Percentiles rank a stretch among this genome's conserved stretches.
Conservation (phyloP, 1,140 invertebrate genomes). For the Zaprionus tsacasi region DNA sequence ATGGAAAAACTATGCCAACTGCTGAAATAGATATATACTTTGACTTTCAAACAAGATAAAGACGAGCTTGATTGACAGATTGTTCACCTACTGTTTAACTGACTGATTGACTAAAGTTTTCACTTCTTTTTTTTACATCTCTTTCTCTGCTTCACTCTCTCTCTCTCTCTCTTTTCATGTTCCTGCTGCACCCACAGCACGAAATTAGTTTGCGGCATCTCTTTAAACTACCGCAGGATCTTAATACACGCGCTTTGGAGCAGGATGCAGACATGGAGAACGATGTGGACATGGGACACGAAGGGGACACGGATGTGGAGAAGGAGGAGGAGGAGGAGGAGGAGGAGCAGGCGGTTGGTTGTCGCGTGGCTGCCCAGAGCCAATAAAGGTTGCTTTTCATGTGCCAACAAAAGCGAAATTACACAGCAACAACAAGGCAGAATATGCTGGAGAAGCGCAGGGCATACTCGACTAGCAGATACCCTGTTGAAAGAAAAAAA, state of each 20-base stretch:
- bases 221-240: constrained; percentile 2
- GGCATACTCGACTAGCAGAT: background rate
- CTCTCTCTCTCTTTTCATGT: background rate
- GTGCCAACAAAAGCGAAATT: constrained; percentile 33
- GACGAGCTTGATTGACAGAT: background rate
- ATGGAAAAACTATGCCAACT: background rate
- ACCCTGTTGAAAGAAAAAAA: background rate
- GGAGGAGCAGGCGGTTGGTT: background rate
- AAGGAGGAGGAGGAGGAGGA: background rate
- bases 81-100: background rate
- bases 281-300: background rate
- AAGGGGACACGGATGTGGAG: background rate
- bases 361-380: background rate
- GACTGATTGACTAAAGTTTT: background rate
- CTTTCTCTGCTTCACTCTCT: background rate
- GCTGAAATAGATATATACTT: background rate
- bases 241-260: constrained; percentile 7
- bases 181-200: background rate
- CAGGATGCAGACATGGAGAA: background rate
- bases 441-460: background rate
- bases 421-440: constrained; percentile 3
- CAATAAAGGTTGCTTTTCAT: constrained; percentile 31
- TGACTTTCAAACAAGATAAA: no score
- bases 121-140: background rate
- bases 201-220: constrained; percentile 7